Evolutionary conservation across 1,140 invertebrate genomes (phyloP).

Genomic region (Scaptomyza pallida): DNA sequence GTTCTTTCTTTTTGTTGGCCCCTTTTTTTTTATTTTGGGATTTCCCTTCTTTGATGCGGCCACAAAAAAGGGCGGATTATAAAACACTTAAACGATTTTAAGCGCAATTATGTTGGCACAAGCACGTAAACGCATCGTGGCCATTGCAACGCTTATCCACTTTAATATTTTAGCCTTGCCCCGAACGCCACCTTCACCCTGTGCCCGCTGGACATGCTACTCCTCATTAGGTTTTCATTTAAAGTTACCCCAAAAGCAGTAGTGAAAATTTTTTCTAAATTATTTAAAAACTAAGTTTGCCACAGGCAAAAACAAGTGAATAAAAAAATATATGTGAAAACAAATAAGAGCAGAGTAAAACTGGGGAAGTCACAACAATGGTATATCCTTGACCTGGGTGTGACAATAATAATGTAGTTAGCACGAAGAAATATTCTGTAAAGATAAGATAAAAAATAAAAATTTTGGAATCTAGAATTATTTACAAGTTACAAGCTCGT

Average conservation of each 20-base stretch:
- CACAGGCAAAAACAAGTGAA: slow-evolving; percentile 15
- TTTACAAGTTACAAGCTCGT: too few relatives aligned
- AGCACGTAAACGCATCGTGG: slow-evolving; percentile 59
- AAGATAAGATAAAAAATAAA: neutral
- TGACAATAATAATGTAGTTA: neutral
- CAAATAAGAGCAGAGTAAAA: slow-evolving; percentile 17
- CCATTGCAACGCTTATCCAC: slow-evolving; percentile 36
- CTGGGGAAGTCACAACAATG: neutral
- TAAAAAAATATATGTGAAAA: slow-evolving; percentile 1
- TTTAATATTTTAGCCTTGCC: slow-evolving; percentile 63
- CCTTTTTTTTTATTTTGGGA: slow-evolving; percentile 34
- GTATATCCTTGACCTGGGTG: neutral
- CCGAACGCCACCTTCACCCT: too few relatives aligned
- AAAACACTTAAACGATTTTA: slow-evolving; percentile 82
- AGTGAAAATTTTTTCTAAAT: slow-evolving; percentile 40
- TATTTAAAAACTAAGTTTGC: slow-evolving; percentile 47
- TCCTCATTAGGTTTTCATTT: slow-evolving; percentile 74
- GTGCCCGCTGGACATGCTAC: slow-evolving; percentile 9
- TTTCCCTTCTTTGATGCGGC: slow-evolving; percentile 55
- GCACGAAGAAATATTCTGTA: neutral
- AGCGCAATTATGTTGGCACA: slow-evolving; percentile 78
- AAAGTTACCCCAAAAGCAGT: slow-evolving; percentile 40
- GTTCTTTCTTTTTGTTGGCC: slow-evolving; percentile 14
- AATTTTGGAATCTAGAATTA: neutral
- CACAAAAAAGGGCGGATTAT: slow-evolving; percentile 72